A percentile compares a stretch with the other conserved stretches of the same genome.
These are phyloP conservation scores for Hoplostethus atlanticus DNA, from an alignment of 2,797 vertebrate genomes.

Conservation along the genomic window DNA sequence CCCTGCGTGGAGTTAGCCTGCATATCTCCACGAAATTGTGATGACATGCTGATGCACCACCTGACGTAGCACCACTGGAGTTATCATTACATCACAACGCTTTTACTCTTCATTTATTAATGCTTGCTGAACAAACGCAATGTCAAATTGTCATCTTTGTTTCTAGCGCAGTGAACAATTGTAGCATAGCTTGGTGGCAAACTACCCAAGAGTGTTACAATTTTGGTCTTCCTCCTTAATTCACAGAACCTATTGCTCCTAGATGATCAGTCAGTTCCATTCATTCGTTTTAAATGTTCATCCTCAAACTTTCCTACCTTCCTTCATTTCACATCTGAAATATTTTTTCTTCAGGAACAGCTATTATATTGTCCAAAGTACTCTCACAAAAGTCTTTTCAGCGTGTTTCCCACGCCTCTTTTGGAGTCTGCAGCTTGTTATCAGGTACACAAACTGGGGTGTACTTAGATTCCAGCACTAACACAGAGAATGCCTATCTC, in stretches of 20 bases:
- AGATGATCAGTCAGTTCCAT: constrained; percentile 54
- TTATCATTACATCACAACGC: background rate
- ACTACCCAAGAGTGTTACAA: constrained; percentile 29
- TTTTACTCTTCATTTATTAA: constrained; percentile 49
- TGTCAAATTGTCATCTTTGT: constrained; percentile 41
- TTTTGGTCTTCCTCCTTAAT: constrained; percentile 57
- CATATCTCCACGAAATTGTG: constrained; percentile 16
- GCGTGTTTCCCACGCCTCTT: constrained; percentile 17
- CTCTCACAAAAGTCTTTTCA: constrained; percentile 20
- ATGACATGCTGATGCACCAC: constrained; percentile 39
- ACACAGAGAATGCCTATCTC: no score
- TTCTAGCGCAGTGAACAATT: constrained; percentile 43
- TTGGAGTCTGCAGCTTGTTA: constrained; percentile 27
- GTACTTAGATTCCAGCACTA: no score
- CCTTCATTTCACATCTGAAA: constrained; percentile 59
- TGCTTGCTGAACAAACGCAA: constrained; percentile 43
- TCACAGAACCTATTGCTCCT: constrained; percentile 19
- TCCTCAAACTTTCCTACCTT: constrained; percentile 24
- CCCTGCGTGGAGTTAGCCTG: constrained; percentile 20
- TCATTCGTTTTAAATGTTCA: constrained; percentile 54
- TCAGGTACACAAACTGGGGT: constrained; percentile 29
- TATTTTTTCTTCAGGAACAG: no score
- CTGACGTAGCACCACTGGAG: background rate
- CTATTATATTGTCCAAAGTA: no score
- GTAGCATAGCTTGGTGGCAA: no score